Percentiles rank a stretch among this genome's conserved stretches.
phyloP scores from a whole-genome alignment of 2,797 vertebrate genomes.

The Zonotrichia albicollis region DNA sequence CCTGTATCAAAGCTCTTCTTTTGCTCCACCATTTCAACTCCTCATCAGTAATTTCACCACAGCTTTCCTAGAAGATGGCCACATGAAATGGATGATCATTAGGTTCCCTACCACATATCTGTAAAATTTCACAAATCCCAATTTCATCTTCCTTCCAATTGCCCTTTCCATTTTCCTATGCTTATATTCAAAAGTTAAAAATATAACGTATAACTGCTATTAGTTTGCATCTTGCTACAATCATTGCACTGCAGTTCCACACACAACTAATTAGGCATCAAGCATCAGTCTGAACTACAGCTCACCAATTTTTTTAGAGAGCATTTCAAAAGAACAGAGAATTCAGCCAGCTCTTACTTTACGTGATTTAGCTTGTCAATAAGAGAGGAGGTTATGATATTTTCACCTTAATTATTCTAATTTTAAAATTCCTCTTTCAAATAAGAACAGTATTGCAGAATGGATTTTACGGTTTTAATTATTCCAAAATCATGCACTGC shows the following conservation, averaged over 20 bases:
- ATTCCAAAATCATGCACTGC: conserved; percentile 24
- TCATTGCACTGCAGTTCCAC: background rate
- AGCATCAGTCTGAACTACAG: background rate
- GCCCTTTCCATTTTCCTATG: background rate
- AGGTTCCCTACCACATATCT: background rate
- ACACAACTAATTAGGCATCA: background rate
- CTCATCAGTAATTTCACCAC: background rate
- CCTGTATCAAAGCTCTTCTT: background rate
- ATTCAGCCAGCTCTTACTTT: background rate
- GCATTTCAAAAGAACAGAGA: background rate
- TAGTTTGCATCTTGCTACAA: background rate
- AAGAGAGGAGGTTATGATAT: background rate
- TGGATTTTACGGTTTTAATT: conserved; percentile 19
- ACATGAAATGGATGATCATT: background rate
- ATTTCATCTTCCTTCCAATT: background rate
- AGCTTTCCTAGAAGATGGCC: background rate
- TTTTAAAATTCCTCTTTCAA: conserved; percentile 17
- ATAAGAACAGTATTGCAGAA: background rate
- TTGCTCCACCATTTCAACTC: background rate
- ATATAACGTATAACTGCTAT: background rate
- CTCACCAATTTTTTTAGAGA: background rate
- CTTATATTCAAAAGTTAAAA: background rate
- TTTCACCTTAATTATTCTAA: conserved; percentile 22
- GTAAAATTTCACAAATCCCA: background rate
- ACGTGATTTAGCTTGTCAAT: conserved; percentile 7